Evolutionary conservation across 2,888 invertebrate genomes (phyloP).

Genomic region (Diachrysia chrysitis): DNA sequence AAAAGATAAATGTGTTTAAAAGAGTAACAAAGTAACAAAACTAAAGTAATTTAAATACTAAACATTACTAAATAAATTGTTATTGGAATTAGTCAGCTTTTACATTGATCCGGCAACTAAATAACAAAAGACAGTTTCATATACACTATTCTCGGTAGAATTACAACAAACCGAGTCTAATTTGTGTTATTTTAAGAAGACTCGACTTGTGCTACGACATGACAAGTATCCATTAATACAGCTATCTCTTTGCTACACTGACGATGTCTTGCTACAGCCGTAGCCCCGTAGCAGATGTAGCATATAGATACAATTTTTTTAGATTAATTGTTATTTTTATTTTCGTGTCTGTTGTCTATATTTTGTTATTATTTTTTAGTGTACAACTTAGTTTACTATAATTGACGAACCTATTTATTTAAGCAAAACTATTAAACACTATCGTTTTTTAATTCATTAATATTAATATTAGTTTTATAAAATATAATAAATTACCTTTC

Average conservation of each 20-base stretch:
- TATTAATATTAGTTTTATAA: too few species aligned
- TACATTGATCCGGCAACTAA: too few species aligned
- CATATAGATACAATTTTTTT: slow-evolving; percentile 27
- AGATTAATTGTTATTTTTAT: neutral
- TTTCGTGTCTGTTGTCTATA: neutral
- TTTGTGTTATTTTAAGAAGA: slow-evolving; percentile 29
- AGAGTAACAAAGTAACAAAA: neutral
- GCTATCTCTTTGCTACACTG: slow-evolving; percentile 43
- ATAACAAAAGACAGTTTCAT: too few species aligned
- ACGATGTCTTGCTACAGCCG: slow-evolving; percentile 45
- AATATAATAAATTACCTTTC: too few species aligned
- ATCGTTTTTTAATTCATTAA: too few species aligned
- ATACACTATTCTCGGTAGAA: neutral
- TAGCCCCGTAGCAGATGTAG: slow-evolving; percentile 55
- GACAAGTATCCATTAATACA: slow-evolving; percentile 9
- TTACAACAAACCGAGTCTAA: slow-evolving; percentile 29
- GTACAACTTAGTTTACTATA: neutral
- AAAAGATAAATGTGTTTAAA: slow-evolving; percentile 19
- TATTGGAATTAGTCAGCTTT: too few species aligned
- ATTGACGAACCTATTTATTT: neutral
- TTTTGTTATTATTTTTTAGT: too few species aligned
- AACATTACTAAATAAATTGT: too few species aligned
- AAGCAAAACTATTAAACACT: neutral
- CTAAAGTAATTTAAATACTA: neutral
- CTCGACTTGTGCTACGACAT: slow-evolving; percentile 16